Base-by-base conservation (phyloP, 1,140 invertebrate genomes). In the Drosophila ficusphila region DNA sequence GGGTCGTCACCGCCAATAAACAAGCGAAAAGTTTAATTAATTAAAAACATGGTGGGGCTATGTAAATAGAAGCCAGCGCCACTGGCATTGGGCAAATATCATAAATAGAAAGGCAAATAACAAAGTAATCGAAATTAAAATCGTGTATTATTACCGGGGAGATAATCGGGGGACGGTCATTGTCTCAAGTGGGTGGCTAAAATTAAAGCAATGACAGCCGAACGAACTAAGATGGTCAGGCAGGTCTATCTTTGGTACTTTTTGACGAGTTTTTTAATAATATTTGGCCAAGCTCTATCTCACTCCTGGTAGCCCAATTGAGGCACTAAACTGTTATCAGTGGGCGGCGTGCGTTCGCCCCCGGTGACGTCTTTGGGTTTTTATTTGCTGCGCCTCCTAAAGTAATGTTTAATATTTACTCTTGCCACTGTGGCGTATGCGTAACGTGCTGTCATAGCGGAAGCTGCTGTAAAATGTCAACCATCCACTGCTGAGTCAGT, bases 91-190 rank as follows among this genome's bases (percentile, higher is more conserved):
- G 42, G 51, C 36, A 81, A 81, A 76, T 76, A 70, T 52, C 58
- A 71, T 65, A 75, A 65, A 85, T 67, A 58, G 81, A 79, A 76
- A 58, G 53, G 65, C 71, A 76, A 76, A 72, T 51, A 79, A 54
- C 44, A 65, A 76, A 76, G 61, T 46, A 79, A 54, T 53, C 23
- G 19, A 78, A 75, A 85, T 75, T 75, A 75, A 70, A 62, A 71
- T 61, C 31, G 54, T 48, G 31, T 65, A 58, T 14, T 51, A 67
- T 41, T 51, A 65, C 47, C 60, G 33, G 9, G 29, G 21, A 58
- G 76, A 86, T 83, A 76, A 83, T 86, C 65, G 61, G 18, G 18
- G 3, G 9, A 36, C 33, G 14, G 34, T 38, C 11, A 19, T 8
- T 44, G 42, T 49, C 36, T 76, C 46, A 56, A 77, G 56, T 73